A percentile compares a stretch with the other conserved stretches of the same genome.
These are phyloP conservation scores for Microcebus jonahi DNA, from an alignment of 2,113 vertebrate species.

Conservation along the genomic window DNA sequence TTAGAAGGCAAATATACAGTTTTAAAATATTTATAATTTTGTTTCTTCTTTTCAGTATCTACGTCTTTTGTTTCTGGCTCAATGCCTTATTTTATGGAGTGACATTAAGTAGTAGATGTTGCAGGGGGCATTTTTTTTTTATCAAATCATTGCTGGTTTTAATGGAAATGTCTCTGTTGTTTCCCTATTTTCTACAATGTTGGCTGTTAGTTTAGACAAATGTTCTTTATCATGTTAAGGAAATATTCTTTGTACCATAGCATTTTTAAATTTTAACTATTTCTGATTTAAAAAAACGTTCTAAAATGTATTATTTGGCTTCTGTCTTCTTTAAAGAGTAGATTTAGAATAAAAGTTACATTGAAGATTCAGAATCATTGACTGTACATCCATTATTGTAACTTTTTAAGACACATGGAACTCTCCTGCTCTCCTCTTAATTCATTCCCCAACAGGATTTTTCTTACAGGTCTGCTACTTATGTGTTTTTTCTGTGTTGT, in stretches of 20 bases:
- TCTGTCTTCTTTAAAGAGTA: neutral
- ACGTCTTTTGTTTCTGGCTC: neutral
- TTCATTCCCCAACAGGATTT: neutral
- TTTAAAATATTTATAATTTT: neutral
- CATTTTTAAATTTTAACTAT: constrained; percentile 40
- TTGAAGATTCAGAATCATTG: neutral
- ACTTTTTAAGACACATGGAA: neutral
- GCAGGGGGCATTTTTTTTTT: neutral
- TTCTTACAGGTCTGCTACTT: neutral
- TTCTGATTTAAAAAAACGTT: neutral
- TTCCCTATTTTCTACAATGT: constrained; percentile 2
- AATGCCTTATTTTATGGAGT: neutral
- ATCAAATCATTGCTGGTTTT: neutral
- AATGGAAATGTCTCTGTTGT: neutral
- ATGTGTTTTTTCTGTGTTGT: neutral
- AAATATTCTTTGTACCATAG: neutral
- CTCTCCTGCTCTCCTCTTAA: neutral
- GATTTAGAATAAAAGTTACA: neutral
- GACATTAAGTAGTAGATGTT: neutral
- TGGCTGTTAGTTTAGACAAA: neutral
- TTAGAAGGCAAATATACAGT: neutral
- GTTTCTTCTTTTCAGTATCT: neutral
- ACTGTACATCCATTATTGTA: neutral
- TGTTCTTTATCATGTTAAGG: neutral
- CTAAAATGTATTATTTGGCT: neutral